phyloP scores from a whole-genome alignment of 1,140 invertebrate genomes.

The Daktulosphaira vitifoliae region DNA sequence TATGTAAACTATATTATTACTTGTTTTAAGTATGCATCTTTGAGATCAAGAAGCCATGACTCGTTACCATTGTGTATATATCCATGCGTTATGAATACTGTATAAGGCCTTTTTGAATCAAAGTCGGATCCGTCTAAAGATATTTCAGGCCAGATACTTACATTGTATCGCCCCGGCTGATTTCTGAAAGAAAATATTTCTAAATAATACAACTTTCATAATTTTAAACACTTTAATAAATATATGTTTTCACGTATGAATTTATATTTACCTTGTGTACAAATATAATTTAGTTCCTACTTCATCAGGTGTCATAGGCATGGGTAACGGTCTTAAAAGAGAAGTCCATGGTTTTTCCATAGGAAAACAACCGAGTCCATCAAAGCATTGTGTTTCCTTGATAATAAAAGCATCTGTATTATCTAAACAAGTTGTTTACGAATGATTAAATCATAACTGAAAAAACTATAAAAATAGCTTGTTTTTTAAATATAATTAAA shows the following conservation, averaged over 20 bases:
- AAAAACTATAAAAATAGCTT: no score
- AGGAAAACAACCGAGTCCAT: slow-evolving; percentile 40
- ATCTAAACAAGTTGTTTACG: no score
- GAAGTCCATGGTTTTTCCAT: slow-evolving; percentile 38
- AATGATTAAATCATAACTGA: no score
- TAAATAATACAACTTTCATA: not conserved
- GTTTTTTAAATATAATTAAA: no score
- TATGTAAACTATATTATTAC: slow-evolving; percentile 37
- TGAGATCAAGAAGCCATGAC: slow-evolving; percentile 39
- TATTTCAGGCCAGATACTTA: slow-evolving; percentile 38
- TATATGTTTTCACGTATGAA: not conserved
- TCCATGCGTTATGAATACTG: slow-evolving; percentile 40
- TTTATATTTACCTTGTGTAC: slow-evolving; percentile 37
- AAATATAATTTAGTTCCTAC: slow-evolving; percentile 38
- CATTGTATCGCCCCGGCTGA: slow-evolving; percentile 14
- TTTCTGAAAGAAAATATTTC: slow-evolving; percentile 1
- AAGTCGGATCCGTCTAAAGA: slow-evolving; percentile 36
- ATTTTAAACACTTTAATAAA: not conserved
- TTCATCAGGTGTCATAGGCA: slow-evolving; percentile 37
- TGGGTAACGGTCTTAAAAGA: slow-evolving; percentile 39
- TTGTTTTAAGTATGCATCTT: slow-evolving; percentile 38
- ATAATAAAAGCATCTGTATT: no score
- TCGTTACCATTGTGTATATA: slow-evolving; percentile 38
- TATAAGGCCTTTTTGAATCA: slow-evolving; percentile 33
- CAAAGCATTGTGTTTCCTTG: slow-evolving; percentile 36